A percentile compares a stretch with the other conserved stretches of the same genome.
Evolutionary conservation across 1,140 invertebrate genomes (phyloP).

Genomic region (Brachionus koreanus): DNA sequence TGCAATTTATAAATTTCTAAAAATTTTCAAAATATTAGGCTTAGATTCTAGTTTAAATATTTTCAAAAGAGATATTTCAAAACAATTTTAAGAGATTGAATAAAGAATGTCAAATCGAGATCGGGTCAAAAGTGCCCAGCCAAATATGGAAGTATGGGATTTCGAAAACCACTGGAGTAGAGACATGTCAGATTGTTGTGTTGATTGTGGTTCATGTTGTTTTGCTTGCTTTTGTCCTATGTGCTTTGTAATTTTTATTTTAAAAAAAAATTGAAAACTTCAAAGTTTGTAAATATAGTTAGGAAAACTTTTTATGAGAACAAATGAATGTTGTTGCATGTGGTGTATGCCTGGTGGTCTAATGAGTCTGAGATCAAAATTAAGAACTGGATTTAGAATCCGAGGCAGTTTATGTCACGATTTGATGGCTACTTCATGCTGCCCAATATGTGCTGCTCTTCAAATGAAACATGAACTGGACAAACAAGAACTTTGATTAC

Average conservation of each 20-base stretch:
- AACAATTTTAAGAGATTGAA: background rate
- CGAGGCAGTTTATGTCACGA: constrained; percentile 18
- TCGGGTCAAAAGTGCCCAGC: constrained; percentile 6
- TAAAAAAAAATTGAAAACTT: background rate
- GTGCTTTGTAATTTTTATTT: constrained; percentile 37
- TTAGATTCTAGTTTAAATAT: background rate
- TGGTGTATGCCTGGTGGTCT: constrained; percentile 27
- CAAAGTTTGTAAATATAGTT: background rate
- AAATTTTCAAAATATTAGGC: background rate
- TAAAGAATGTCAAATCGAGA: background rate
- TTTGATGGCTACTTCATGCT: constrained; percentile 15
- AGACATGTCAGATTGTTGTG: constrained; percentile 35
- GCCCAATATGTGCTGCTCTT: constrained; percentile 36
- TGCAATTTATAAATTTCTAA: background rate
- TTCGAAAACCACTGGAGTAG: constrained; percentile 37
- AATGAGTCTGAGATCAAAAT: constrained; percentile 19
- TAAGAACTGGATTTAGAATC: constrained; percentile 40
- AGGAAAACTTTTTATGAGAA: constrained; percentile 38
- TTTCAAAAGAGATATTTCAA: background rate
- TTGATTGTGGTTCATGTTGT: background rate
- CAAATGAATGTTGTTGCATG: constrained; percentile 44
- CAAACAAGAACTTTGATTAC: constrained; percentile 23
- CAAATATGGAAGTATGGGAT: constrained; percentile 21
- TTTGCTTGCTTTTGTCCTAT: constrained; percentile 17
- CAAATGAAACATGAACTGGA: constrained; percentile 29